Percentiles rank a stretch among this genome's conserved stretches.
These are phyloP conservation scores for Sitobion miscanthi DNA, from an alignment of 1,140 invertebrate species.

Conservation along the genomic window DNA sequence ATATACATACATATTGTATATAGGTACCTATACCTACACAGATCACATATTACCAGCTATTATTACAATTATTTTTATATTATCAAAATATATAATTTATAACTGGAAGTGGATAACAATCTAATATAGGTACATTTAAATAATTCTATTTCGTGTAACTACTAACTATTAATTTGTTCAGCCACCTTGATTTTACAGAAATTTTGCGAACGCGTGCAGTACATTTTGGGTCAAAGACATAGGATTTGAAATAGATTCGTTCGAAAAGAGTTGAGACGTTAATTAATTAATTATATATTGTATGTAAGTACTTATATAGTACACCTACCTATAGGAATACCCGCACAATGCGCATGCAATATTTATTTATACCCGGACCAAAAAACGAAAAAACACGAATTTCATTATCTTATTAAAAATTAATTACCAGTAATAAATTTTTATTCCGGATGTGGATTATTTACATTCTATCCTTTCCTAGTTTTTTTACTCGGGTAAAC, in stretches of 20 bases:
- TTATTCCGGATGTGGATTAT: slow-evolving; percentile 1
- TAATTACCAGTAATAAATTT: slow-evolving; percentile 24
- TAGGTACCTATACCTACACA: background rate
- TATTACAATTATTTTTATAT: background rate
- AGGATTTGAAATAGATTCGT: background rate
- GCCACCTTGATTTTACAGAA: background rate
- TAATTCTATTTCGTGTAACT: background rate
- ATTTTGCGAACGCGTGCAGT: background rate
- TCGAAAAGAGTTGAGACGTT: background rate
- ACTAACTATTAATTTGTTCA: background rate
- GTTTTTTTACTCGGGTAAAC: background rate
- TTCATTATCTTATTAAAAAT: slow-evolving; percentile 30
- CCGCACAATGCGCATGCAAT: background rate
- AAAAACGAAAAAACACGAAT: background rate
- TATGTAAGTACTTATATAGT: background rate
- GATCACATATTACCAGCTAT: too few relatives aligned
- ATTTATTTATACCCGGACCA: background rate
- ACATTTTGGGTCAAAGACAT: background rate
- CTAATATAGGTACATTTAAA: background rate
- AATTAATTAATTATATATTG: slow-evolving; percentile 16
- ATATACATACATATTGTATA: background rate
- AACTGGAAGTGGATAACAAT: background rate
- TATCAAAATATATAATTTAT: background rate
- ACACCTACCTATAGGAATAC: too few relatives aligned
- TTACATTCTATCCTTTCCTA: background rate